Conservation (phyloP, 2,113 vertebrate genomes). For the Ondatra zibethicus region DNA sequence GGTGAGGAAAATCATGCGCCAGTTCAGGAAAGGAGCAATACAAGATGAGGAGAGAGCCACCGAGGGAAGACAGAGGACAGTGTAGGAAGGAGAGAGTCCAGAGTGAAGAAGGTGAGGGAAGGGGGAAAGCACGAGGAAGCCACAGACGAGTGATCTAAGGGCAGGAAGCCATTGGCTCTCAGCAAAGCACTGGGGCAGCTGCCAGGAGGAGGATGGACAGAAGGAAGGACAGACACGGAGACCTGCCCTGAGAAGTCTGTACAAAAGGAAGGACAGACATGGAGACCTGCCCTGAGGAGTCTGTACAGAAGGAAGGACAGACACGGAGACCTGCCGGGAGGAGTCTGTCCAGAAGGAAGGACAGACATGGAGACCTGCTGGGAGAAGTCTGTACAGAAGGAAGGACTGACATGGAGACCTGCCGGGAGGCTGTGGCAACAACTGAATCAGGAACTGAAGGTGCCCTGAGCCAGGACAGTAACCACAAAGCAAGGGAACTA, state of each 20-base stretch:
- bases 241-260: not conserved
- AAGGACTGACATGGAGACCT: not conserved
- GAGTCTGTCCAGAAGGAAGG: too few relatives aligned
- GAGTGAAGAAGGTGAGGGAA: not conserved
- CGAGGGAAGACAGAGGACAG: not conserved
- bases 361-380: too few relatives aligned
- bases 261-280: too few relatives aligned
- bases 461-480: not conserved
- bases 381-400: too few relatives aligned
- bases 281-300: too few relatives aligned
- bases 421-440: not conserved
- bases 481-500: not conserved
- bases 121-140: not conserved
- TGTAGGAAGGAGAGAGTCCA: not conserved
- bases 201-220: not conserved
- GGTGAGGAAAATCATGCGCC: not conserved
- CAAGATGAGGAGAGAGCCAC: not conserved
- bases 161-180: not conserved
- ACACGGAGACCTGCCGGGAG: fast-evolving
- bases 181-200: not conserved
- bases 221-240: not conserved
- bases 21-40: not conserved
- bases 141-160: not conserved
- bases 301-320: too few relatives aligned
- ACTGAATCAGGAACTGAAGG: not conserved